Base-by-base conservation (phyloP, 2,113 vertebrate genomes). In the Peromyscus polionotus region DNA sequence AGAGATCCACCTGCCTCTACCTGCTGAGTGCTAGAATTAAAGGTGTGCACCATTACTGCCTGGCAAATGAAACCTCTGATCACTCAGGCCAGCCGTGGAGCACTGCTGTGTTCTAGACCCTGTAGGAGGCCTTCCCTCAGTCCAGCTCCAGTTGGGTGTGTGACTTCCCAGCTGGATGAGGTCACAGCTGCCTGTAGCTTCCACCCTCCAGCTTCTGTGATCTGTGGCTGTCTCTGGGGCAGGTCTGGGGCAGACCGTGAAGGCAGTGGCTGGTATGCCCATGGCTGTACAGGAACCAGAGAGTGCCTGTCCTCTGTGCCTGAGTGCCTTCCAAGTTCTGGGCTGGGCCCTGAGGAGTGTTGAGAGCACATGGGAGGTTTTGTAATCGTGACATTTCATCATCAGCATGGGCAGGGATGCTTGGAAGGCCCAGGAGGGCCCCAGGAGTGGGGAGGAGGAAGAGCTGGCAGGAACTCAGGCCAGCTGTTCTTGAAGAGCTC, bases 31-130 rank as follows among this genome's bases (percentile, higher is more conserved):
- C 51, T 59, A 33, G 31, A 16, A 5, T n/a, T 57, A 57, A 80
- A 80, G 54, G 36, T 0, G 0, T 31, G 7, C 3, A 3, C 24
- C 59, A 28, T 1, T 1, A 39, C 80, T 42, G 22, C 22, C n/a
- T 16, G 13, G n/a, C 81, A 63, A 28, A 42, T 63, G 42, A 63
- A 84, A 14, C 36, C 19, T 14, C 11, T 81, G 1, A 51, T n/a
- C 3, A 9, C 88, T 65, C 67, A 90, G 13, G 67, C 7, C 22
- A 39, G 19, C 13, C 13, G 20, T 3, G 4, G 48, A 36, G 54
- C 22, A 42, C 48, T 36, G 80, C 26, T 61, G 36, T 65, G 26
- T 20, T 19, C 5, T 10, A 33, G 28, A 17, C 26, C 42, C 72
- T 5, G 10, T 31, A n/a, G 22, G 3, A 83, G 87, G 24, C n/a